Conservation (phyloP, 2,113 vertebrate genomes). For the Vulpes ferrilata region DNA sequence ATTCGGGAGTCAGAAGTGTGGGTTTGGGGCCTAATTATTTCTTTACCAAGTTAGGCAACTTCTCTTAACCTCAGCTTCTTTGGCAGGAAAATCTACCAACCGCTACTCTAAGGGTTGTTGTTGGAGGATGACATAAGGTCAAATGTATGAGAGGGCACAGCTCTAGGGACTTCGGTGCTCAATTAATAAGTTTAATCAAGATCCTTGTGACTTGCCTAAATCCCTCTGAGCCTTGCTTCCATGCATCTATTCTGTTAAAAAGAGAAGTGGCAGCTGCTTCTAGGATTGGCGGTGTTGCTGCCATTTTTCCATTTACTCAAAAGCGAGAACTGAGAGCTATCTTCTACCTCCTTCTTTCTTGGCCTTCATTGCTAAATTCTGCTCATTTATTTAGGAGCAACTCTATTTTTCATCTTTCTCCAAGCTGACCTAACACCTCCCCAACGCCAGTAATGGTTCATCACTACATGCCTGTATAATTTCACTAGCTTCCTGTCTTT, state of each 20-base stretch:
- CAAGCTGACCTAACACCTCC: not conserved
- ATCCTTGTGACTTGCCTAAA: not conserved
- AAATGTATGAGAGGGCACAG: not conserved
- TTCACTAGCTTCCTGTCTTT: not conserved
- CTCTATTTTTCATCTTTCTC: not conserved
- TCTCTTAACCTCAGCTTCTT: slow-evolving; percentile 30
- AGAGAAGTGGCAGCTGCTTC: not conserved
- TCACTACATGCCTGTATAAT: not conserved
- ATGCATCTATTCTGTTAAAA: not conserved
- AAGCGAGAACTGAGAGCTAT: not conserved
- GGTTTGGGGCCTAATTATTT: not conserved
- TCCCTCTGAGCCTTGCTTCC: not conserved
- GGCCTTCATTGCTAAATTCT: not conserved
- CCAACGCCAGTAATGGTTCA: not conserved
- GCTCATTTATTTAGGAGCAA: not conserved
- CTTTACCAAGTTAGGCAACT: not conserved
- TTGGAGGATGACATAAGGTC: not conserved
- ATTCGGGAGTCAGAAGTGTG: not conserved
- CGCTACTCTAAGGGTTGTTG: not conserved
- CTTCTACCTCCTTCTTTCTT: not conserved
- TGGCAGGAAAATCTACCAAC: not conserved
- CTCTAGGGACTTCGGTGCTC: not conserved
- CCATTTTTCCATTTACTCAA: not conserved
- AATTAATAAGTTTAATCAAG: not conserved
- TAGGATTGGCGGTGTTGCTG: not conserved